These are phyloP conservation scores for Drosophila ohnishii DNA, from an alignment of 1,140 invertebrate species.

Conservation along the genomic window DNA sequence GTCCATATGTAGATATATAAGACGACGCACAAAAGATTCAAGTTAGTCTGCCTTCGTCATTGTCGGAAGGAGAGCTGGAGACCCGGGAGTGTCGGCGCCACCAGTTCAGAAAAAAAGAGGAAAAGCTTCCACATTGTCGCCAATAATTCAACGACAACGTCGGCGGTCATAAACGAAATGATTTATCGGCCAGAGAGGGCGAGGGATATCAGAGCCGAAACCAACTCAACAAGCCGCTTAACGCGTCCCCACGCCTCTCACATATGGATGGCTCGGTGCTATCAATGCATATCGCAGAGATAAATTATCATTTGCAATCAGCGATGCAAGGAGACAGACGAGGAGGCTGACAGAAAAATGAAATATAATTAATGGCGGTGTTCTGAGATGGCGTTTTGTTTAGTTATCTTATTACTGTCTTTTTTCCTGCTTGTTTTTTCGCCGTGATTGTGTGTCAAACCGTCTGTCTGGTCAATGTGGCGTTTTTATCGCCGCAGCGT, in stretches of 20 bases:
- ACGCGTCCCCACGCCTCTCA: conserved; percentile 36
- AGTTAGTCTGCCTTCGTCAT: conserved; percentile 37
- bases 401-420: conserved; percentile 30
- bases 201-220: conserved; percentile 21
- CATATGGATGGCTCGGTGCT: conserved; percentile 29
- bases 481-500: conserved; percentile 26
- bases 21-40: conserved; percentile 13
- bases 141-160: conserved; percentile 53
- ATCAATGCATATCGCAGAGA: conserved; percentile 49
- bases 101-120: conserved; percentile 9
- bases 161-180: conserved; percentile 57
- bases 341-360: conserved; percentile 12
- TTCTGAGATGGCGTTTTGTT: conserved; percentile 30
- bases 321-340: conserved; percentile 9
- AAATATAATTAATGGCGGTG: conserved; percentile 48
- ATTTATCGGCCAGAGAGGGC: conserved; percentile 47
- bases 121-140: conserved; percentile 60
- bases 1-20: conserved; percentile 19
- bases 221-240: conserved; percentile 49
- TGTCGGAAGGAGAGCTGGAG: conserved; percentile 16
- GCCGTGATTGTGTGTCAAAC: conserved; percentile 25
- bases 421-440: conserved; percentile 3
- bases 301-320: conserved; percentile 61
- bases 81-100: conserved; percentile 46
- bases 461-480: conserved; percentile 27